Evolutionary conservation across 2,888 invertebrate genomes (phyloP).

Genomic region (Hydropsyche betteni): DNA sequence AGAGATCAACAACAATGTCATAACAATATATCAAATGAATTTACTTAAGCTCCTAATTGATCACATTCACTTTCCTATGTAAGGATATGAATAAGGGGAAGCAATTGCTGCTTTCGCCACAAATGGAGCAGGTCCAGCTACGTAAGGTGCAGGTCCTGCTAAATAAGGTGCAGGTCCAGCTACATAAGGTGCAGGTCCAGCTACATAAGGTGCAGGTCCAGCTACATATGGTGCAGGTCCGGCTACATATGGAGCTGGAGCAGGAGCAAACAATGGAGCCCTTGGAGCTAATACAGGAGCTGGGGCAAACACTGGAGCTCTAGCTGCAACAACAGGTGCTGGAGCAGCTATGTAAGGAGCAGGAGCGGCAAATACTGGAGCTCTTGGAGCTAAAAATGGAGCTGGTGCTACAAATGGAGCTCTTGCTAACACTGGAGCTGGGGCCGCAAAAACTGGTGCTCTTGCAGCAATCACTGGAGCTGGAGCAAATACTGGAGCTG

Average conservation of each 20-base stretch:
- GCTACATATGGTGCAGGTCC: neutral
- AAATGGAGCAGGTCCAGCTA: slow-evolving; percentile 26
- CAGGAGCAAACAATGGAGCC: slow-evolving; percentile 37
- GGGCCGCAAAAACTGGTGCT: slow-evolving; percentile 35
- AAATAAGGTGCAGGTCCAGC: slow-evolving; percentile 39
- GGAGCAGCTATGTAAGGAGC: slow-evolving; percentile 30
- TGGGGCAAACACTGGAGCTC: slow-evolving; percentile 23
- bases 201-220: slow-evolving; percentile 9
- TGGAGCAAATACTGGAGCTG: slow-evolving; percentile 32
- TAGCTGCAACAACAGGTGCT: slow-evolving; percentile 22
- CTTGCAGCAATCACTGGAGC: slow-evolving; percentile 36
- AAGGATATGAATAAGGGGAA: slow-evolving; percentile 27
- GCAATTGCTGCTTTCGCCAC: slow-evolving; percentile 35
- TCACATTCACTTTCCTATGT: neutral
- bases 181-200: slow-evolving; percentile 27
- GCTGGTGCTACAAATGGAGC: slow-evolving; percentile 40
- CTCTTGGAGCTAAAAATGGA: slow-evolving; percentile 33
- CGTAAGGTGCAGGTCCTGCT: slow-evolving; percentile 11
- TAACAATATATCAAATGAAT: neutral
- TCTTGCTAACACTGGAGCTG: slow-evolving; percentile 40
- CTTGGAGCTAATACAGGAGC: slow-evolving; percentile 39
- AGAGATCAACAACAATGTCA: slow-evolving; percentile 32
- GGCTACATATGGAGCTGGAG: slow-evolving; percentile 35
- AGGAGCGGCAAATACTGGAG: slow-evolving; percentile 39
- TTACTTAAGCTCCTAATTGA: too few relatives aligned